phyloP scores from a whole-genome alignment of 2,113 vertebrate species.

The Cryptoleucopteryx plumbea region DNA sequence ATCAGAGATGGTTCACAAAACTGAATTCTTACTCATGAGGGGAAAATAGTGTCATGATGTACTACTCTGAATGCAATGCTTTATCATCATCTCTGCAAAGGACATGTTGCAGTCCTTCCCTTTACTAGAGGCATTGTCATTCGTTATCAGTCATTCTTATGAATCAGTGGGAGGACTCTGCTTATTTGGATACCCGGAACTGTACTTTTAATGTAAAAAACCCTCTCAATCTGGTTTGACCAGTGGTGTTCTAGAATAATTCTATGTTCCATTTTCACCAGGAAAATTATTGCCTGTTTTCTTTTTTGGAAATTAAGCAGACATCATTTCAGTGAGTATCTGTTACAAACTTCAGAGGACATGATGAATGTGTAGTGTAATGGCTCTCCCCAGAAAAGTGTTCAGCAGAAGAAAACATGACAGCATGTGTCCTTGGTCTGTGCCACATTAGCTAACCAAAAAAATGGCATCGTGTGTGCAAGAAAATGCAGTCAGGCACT shows the following conservation, averaged over 20 bases:
- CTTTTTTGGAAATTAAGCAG: not conserved
- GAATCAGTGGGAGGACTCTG: not conserved
- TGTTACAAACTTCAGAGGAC: not conserved
- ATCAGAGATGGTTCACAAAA: not conserved
- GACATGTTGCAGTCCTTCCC: not conserved
- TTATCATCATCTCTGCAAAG: not conserved
- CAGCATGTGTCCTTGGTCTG: not conserved
- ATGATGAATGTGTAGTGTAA: too few relatives aligned
- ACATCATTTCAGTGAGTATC: not conserved
- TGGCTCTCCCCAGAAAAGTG: not conserved
- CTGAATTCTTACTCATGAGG: not conserved
- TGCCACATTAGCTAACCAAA: not conserved
- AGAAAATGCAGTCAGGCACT: not conserved
- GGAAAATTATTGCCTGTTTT: not conserved
- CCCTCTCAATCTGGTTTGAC: not conserved
- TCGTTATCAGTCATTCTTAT: not conserved
- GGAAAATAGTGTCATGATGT: not conserved
- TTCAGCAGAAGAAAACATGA: not conserved
- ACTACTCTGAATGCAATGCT: not conserved
- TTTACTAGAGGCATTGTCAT: not conserved
- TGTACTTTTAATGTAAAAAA: not conserved
- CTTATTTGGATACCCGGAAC: not conserved
- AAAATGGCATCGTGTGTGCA: not conserved
- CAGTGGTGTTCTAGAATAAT: not conserved
- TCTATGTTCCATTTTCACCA: not conserved